Conservation (phyloP, 2,888 invertebrate genomes). For the Tetranychus piercei region DNA sequence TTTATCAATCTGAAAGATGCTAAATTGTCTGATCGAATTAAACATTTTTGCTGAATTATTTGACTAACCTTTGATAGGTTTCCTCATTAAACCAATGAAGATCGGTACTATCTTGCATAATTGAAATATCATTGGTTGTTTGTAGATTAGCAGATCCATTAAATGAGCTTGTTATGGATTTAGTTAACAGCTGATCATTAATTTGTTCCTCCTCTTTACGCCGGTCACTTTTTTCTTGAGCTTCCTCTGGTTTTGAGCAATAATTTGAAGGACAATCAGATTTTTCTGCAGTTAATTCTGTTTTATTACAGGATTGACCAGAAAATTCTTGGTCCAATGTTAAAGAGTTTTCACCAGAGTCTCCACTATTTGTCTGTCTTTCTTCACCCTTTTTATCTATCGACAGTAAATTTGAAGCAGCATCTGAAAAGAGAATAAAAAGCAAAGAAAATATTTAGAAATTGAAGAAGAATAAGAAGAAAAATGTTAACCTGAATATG, state of each 20-base stretch:
- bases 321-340: background rate
- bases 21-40: background rate
- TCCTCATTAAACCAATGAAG: constrained; percentile 33
- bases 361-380: background rate
- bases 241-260: no score
- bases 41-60: background rate
- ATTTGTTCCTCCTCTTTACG: no score
- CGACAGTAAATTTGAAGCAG: background rate
- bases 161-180: background rate
- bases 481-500: no score
- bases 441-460: no score
- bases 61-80: background rate
- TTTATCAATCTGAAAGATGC: background rate
- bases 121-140: constrained; percentile 8
- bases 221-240: no score
- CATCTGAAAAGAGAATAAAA: background rate
- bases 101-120: constrained; percentile 16
- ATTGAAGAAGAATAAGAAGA: no score
- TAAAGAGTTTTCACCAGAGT: background rate
- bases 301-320: background rate
- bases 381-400: background rate
- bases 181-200: constrained; percentile 5
- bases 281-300: no score
- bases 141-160: background rate
- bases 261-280: no score